Evolutionary conservation across 2,113 vertebrate genomes (phyloP), one percentile per base, ranked within the genome.

Genomic region (Sclerurus mexicanus): DNA sequence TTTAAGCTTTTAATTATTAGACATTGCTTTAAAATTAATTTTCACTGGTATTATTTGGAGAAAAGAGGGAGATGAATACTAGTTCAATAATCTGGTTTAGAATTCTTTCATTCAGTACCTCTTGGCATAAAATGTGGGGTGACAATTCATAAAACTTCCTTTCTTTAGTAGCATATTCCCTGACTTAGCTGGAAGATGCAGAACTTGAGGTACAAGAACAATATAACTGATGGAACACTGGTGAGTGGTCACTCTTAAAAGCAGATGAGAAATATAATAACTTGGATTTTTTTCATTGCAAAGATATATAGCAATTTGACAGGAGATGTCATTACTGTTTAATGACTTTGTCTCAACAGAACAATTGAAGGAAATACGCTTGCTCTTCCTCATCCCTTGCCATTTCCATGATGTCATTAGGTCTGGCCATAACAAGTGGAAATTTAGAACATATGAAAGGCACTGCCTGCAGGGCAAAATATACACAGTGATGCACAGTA

Each of bases 291-390:
- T 94, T 96, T 93, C 64, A 89, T 68, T 93, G 33, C 28, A 94
- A 92, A 96, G 76, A 56, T 49, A 92, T 90, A 93, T 44, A 95
- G n/a, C 44, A 78, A 94, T 93, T 85, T 96, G 96, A 96, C 85
- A 92, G 76, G 83, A 94, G 90, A 75, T 96, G 92, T 96, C 96
- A 92, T 97, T 93, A 81, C 50, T 93, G 83, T 93, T 95, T 91
- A 95, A 87, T 92, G 79, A 75, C 92, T 96, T 94, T 89, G 79
- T 94, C 92, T 93, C 74, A 94, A 85, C 23, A 86, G 76, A 93
- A 96, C 95, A 96, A 96, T 96, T 92, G 92, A 87, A 96, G 96
- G 96, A 96, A 97, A 92, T 90, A 53, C 68, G 92, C 72, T 92
- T 95, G 87, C 76, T 96, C 95, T 96, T 95, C 92, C 92, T 87